Evolutionary conservation across 2,113 vertebrate species (phyloP).

Genomic region (Willisornis vidua): DNA sequence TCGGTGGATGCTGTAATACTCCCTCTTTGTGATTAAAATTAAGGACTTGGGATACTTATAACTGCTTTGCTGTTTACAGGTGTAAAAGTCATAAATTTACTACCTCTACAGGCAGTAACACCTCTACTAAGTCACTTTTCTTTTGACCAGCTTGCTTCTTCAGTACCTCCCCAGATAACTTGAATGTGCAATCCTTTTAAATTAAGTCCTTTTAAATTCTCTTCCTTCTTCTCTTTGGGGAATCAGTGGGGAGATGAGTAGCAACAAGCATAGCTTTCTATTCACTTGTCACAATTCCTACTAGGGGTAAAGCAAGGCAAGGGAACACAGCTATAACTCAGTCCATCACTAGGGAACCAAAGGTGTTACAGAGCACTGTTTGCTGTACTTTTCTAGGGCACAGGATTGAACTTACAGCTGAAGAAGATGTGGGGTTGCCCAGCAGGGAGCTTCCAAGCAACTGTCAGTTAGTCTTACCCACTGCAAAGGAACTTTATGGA

Average conservation of each 20-base stretch:
- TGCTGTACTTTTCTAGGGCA: neutral
- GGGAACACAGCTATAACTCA: neutral
- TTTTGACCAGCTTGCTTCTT: neutral
- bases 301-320: neutral
- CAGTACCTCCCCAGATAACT: neutral
- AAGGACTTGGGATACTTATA: neutral
- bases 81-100: neutral
- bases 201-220: neutral
- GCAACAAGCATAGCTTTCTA: neutral
- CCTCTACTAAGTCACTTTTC: neutral
- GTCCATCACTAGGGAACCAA: neutral
- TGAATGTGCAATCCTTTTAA: neutral
- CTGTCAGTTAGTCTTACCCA: constrained; percentile 85
- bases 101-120: neutral
- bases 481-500: constrained; percentile 77
- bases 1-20: neutral
- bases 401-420: constrained; percentile 77
- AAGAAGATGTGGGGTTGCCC: constrained; percentile 86
- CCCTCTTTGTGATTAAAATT: neutral
- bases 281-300: neutral
- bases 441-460: constrained; percentile 88
- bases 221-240: neutral
- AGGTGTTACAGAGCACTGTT: neutral
- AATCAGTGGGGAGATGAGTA: neutral
- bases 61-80: neutral